Conservation (phyloP, 53 echinoderm and acorn worm species). For the Hippasteria phrygiana region DNA sequence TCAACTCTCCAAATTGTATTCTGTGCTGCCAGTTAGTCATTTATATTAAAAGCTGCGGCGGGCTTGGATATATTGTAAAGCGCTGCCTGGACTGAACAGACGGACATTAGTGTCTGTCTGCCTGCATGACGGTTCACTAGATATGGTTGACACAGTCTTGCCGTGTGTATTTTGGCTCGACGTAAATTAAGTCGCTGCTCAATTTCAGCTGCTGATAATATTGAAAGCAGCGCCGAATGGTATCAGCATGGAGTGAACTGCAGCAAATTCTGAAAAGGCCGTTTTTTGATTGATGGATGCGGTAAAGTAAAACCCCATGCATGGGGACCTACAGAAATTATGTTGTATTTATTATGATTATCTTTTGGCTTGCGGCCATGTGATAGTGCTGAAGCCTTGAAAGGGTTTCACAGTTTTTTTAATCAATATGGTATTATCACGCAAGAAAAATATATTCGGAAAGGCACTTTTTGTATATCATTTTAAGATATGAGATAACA, state of each 20-base stretch:
- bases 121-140: neutral
- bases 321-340: neutral
- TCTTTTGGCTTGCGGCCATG: neutral
- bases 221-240: neutral
- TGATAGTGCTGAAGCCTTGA: neutral
- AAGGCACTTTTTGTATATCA: neutral
- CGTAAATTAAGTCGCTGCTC: neutral
- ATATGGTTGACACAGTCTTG: neutral
- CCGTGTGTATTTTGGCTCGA: too few relatives aligned
- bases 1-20: neutral
- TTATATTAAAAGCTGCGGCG: neutral
- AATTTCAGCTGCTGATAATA: neutral
- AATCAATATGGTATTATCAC: neutral
- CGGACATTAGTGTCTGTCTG: neutral
- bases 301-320: neutral
- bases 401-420: neutral
- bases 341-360: neutral
- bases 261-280: neutral
- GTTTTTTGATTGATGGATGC: neutral
- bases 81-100: neutral
- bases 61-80: neutral
- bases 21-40: neutral
- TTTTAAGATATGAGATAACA: neutral
- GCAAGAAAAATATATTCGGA: neutral
- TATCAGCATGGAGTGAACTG: neutral